Evolutionary conservation across 30 jellyfish, hydroid and myxozoan genomes (phyloP).

Genomic region (Hydra vulgaris): DNA sequence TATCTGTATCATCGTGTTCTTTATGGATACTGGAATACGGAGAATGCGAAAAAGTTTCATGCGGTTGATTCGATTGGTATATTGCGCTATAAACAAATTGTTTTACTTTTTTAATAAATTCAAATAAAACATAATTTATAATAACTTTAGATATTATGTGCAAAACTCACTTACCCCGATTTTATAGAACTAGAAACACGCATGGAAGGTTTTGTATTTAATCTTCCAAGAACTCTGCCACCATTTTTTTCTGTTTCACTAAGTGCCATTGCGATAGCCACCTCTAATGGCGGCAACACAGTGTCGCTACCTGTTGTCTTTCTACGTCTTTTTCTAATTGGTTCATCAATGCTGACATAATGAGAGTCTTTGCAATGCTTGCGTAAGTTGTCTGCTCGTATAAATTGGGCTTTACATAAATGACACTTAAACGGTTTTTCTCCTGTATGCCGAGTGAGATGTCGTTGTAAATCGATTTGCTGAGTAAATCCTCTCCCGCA

Average conservation of each 20-base stretch:
- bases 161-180: conserved; percentile 16
- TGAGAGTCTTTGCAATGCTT: conserved; percentile 94
- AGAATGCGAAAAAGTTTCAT: not conserved
- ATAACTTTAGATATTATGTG: too few relatives aligned
- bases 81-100: not conserved
- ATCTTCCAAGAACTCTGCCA: conserved; percentile 90
- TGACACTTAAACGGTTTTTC: conserved; percentile 97
- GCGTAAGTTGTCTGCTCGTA: conserved; percentile 90
- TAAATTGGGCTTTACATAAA: conserved; percentile 94
- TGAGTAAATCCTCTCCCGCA: conserved; percentile 99
- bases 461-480: conserved; percentile 94
- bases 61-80: not conserved
- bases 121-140: too few relatives aligned
- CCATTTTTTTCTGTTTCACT: conserved; percentile 92
- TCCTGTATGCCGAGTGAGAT: conserved; percentile 95
- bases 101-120: too few relatives aligned
- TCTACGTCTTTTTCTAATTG: conserved; percentile 84
- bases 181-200: conserved; percentile 1
- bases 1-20: not conserved
- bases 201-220: conserved; percentile 7
- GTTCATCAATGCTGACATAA: conserved; percentile 90
- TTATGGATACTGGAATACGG: not conserved
- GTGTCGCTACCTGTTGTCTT: conserved; percentile 98
- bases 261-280: conserved; percentile 96
- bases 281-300: conserved; percentile 95